Conservation (phyloP, 2,888 invertebrate genomes). For the Sminthurinus aureus region DNA sequence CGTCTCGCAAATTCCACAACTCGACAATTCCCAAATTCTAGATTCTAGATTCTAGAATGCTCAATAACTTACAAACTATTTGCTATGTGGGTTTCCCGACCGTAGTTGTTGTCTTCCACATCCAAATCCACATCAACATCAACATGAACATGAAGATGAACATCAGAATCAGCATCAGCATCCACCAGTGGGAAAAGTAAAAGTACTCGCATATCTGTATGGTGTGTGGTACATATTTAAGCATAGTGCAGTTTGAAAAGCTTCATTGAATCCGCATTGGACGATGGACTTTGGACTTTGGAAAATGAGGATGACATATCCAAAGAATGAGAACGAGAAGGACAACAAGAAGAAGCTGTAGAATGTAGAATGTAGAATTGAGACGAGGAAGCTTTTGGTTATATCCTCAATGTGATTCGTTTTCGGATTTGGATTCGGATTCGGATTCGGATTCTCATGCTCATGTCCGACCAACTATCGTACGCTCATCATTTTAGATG, state of each 20-base stretch:
- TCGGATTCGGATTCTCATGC: background rate
- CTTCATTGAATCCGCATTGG: background rate
- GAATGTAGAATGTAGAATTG: too few relatives aligned
- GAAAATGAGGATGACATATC: background rate
- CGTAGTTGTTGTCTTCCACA: conserved; percentile 8
- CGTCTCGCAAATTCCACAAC: background rate
- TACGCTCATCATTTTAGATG: conserved; percentile 20
- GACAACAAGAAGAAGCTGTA: too few relatives aligned
- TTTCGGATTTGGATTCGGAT: background rate
- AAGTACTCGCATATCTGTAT: too few relatives aligned
- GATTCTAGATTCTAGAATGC: conserved; percentile 32
- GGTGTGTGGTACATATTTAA: too few relatives aligned
- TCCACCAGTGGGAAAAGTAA: background rate
- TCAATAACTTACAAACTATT: conserved; percentile 45
- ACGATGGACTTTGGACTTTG: background rate
- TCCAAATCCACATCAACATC: too few relatives aligned
- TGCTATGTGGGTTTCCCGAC: conserved; percentile 35
- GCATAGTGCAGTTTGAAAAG: background rate
- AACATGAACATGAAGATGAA: too few relatives aligned
- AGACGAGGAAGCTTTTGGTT: too few relatives aligned
- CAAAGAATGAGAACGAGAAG: background rate
- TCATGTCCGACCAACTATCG: background rate
- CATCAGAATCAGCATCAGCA: too few relatives aligned
- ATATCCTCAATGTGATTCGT: background rate
- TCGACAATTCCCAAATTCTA: too few relatives aligned